Evolutionary conservation across 2,113 vertebrate genomes (phyloP).

Genomic region (Neodon shergylaensis): DNA sequence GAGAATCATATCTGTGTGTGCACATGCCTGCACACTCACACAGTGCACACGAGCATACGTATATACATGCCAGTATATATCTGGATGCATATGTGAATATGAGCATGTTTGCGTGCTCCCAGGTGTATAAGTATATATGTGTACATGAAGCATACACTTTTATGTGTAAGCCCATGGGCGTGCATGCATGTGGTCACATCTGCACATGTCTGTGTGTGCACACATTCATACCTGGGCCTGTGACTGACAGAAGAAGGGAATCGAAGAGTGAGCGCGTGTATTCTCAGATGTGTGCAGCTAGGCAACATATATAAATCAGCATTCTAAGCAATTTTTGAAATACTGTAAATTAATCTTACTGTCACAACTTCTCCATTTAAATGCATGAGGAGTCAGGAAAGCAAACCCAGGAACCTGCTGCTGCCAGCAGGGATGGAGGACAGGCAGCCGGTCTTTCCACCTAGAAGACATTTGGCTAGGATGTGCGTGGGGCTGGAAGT

Average conservation of each 20-base stretch:
- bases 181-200: background rate
- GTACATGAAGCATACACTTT: background rate
- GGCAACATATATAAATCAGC: constrained; percentile 27
- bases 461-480: constrained; percentile 70
- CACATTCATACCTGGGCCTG: background rate
- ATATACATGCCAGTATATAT: background rate
- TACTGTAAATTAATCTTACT: constrained; percentile 58
- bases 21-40: too few relatives aligned
- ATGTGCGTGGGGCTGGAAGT: constrained; percentile 24
- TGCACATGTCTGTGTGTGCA: background rate
- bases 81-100: background rate
- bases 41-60: background rate
- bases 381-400: background rate
- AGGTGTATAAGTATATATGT: background rate
- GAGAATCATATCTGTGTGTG: constrained; percentile 24
- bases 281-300: background rate
- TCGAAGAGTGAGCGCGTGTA: background rate
- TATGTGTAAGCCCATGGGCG: background rate
- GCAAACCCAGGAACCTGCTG: constrained; percentile 51
- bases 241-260: background rate
- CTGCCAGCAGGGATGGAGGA: constrained; percentile 33
- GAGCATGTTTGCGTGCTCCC: background rate
- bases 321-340: constrained; percentile 64
- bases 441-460: constrained; percentile 68
- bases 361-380: constrained; percentile 58